Evolutionary conservation across 2,797 vertebrate species (phyloP).

Genomic region (Gymnothorax javanicus): DNA sequence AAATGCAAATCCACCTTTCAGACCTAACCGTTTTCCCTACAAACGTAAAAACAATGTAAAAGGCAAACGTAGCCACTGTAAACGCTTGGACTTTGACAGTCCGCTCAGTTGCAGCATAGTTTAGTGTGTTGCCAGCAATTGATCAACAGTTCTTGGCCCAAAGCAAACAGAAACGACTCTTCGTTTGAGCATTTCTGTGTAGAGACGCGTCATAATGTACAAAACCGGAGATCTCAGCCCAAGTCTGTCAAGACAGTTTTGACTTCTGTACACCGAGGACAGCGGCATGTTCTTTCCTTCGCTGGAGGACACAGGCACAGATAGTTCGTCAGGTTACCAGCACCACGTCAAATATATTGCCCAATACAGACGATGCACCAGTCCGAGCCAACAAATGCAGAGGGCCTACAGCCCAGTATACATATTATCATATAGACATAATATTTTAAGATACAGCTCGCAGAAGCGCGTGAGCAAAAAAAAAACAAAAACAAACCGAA

Average conservation of each 20-base stretch:
- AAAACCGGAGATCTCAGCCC: conserved; percentile 27
- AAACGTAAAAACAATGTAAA: background rate
- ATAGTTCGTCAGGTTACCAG: conserved; percentile 11
- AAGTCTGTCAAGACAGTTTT: background rate
- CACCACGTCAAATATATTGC: conserved; percentile 11
- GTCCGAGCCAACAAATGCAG: background rate
- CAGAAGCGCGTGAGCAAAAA: background rate
- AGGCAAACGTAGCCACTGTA: background rate
- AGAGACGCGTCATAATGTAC: conserved; percentile 19
- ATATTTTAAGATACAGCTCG: background rate
- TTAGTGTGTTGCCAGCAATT: background rate
- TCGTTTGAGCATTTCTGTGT: conserved; percentile 16
- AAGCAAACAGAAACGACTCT: conserved; percentile 14
- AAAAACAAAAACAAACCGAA: background rate
- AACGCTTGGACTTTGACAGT: background rate
- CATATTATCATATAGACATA: background rate
- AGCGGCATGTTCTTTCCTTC: background rate
- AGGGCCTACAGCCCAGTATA: no score
- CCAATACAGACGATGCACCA: background rate
- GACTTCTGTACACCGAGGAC: background rate
- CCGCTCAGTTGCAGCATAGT: background rate
- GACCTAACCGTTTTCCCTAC: background rate
- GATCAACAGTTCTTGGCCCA: background rate
- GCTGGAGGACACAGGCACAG: background rate
- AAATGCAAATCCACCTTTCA: background rate